phyloP scores from a whole-genome alignment of 92 coral and sea anemone genomes.

The Phenganax stokvisi region DNA sequence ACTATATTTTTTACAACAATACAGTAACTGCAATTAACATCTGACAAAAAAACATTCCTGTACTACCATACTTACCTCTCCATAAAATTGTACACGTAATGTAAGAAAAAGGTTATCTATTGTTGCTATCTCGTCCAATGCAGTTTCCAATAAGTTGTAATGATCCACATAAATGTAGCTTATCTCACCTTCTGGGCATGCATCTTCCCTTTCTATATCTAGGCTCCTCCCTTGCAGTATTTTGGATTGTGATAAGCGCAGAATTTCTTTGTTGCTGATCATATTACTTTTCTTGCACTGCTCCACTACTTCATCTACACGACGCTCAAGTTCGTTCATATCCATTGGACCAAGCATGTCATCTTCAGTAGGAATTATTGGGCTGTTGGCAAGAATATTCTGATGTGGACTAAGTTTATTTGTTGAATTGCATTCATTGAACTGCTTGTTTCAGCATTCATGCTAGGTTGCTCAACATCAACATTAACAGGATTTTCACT shows the following conservation, averaged over 20 bases:
- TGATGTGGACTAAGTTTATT: not conserved
- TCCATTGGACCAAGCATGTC: conserved; percentile 17
- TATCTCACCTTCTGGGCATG: conserved; percentile 33
- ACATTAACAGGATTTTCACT: conserved; percentile 1
- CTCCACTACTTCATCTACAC: conserved; percentile 7
- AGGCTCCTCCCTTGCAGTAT: conserved; percentile 39
- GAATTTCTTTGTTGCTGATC: conserved; percentile 32
- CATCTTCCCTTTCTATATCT: conserved; percentile 27
- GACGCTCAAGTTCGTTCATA: not conserved
- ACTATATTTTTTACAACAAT: too few relatives aligned
- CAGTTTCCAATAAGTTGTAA: conserved; percentile 44
- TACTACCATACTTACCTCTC: conserved; percentile 45
- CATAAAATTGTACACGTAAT: conserved; percentile 42
- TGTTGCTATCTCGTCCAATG: conserved; percentile 37
- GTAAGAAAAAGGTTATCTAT: conserved; percentile 30
- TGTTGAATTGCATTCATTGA: not conserved
- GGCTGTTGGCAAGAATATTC: too few relatives aligned
- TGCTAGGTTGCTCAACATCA: conserved; percentile 3
- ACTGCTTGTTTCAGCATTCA: conserved; percentile 1
- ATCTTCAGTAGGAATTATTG: not conserved
- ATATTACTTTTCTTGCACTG: conserved; percentile 17
- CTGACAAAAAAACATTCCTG: not conserved
- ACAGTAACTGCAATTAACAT: too few relatives aligned
- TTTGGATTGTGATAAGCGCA: conserved; percentile 31
- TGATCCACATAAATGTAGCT: conserved; percentile 37